Conservation (phyloP, 2,888 invertebrate species). For the Pyralis farinalis region DNA sequence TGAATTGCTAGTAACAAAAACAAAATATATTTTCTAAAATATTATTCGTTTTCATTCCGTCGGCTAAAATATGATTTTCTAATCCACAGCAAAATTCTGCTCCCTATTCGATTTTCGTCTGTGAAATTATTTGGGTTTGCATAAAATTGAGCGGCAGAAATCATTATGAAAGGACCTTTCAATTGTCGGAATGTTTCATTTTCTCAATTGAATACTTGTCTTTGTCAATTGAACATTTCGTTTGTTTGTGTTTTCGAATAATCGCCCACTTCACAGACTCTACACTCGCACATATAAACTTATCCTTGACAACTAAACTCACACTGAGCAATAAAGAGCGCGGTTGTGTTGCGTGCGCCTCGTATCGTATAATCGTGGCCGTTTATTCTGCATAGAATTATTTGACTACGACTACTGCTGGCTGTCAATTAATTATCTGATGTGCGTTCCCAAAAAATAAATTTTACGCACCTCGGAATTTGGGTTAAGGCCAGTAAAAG, state of each 20-base stretch:
- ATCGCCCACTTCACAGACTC: constrained; percentile 16
- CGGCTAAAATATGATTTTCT: no score
- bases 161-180: neutral
- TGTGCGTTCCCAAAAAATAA: neutral
- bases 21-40: no score
- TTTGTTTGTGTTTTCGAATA: constrained; percentile 4
- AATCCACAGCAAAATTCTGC: no score
- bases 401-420: constrained; percentile 17
- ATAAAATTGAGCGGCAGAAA: neutral
- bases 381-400: constrained; percentile 47
- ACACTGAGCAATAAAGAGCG: constrained; percentile 49
- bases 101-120: no score
- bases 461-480: neutral
- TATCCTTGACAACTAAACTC: constrained; percentile 54
- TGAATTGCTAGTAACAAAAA: no score
- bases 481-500: no score
- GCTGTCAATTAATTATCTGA: neutral
- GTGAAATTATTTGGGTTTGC: neutral
- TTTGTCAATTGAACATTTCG: constrained; percentile 6
- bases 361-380: constrained; percentile 37
- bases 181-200: neutral
- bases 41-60: neutral
- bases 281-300: constrained; percentile 31
- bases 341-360: constrained; percentile 59
- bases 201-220: neutral